Evolutionary conservation across 2,797 vertebrate genomes (phyloP).

Genomic region (Limnodromus scolopaceus): DNA sequence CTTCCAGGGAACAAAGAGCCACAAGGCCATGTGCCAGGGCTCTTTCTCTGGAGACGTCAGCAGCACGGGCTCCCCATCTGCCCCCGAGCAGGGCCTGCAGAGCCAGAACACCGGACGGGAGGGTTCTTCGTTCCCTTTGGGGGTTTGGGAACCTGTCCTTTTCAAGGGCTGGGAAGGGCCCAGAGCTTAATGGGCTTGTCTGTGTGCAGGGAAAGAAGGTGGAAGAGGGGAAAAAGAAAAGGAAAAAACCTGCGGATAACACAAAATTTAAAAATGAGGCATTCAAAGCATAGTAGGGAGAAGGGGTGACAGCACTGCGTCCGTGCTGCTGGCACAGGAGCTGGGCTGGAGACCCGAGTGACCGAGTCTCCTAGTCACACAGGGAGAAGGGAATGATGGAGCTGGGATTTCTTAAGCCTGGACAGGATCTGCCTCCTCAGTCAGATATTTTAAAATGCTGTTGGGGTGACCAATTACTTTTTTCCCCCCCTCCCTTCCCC

Average conservation of each 20-base stretch:
- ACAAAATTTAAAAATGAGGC: neutral
- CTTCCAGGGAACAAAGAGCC: neutral
- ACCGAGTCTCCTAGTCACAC: accelerated
- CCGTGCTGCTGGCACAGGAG: neutral
- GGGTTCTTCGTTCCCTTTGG: neutral
- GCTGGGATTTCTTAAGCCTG: neutral
- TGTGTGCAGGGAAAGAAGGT: neutral
- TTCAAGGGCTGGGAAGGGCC: neutral
- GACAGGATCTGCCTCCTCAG: neutral
- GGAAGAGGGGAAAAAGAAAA: neutral
- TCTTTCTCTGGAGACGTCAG: neutral
- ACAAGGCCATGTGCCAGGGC: accelerated
- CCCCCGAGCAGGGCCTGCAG: accelerated
- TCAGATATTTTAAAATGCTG: neutral
- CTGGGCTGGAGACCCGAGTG: neutral
- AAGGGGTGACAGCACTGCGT: neutral
- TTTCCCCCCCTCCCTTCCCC: too few relatives aligned
- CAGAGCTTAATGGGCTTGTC: neutral
- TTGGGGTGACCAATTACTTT: accelerated
- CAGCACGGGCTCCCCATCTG: accelerated
- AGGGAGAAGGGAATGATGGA: neutral
- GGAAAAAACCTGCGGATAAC: neutral
- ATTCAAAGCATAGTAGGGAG: neutral
- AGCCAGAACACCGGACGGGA: accelerated
- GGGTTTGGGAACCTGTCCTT: neutral